A percentile compares a stretch with the other conserved stretches of the same genome.
These are phyloP conservation scores for Coleophora flavipennella DNA, from an alignment of 2,888 invertebrate species.

Conservation along the genomic window DNA sequence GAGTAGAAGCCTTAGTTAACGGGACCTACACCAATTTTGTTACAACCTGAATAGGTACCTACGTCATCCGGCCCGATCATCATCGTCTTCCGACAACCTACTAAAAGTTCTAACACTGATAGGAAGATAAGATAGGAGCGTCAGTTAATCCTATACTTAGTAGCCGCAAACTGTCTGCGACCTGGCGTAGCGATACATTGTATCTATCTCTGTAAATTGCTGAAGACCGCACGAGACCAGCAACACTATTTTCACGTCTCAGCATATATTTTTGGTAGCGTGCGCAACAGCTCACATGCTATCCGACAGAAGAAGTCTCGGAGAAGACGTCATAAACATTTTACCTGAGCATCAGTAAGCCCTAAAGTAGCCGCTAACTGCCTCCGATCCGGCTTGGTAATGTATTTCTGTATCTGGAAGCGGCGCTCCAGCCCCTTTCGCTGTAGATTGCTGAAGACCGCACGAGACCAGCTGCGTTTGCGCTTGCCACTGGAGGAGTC, in stretches of 20 bases:
- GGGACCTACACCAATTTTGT: too few species aligned
- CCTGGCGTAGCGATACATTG: conserved; percentile 95
- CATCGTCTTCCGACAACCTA: too few species aligned
- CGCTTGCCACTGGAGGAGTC: conserved; percentile 75
- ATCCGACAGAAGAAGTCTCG: too few species aligned
- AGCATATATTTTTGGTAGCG: too few species aligned
- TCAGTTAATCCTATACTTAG: conserved; percentile 93
- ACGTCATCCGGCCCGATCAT: too few species aligned
- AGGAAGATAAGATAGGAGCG: too few species aligned
- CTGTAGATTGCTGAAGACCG: conserved; percentile 95
- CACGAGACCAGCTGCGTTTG: conserved; percentile 95
- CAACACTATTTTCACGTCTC: too few species aligned
- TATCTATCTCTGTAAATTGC: conserved; percentile 86
- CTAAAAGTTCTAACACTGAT: too few species aligned
- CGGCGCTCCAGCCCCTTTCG: conserved; percentile 93
- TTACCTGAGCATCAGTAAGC: conserved; percentile 93
- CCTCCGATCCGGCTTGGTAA: conserved; percentile 93
- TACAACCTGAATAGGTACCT: too few species aligned
- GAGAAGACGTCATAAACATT: too few species aligned
- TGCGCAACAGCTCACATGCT: too few species aligned
- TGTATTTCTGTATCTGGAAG: conserved; percentile 95
- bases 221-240: conserved; percentile 96
- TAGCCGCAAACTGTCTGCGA: conserved; percentile 90
- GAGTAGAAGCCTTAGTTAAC: too few species aligned
- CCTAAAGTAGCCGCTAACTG: conserved; percentile 93